Evolutionary conservation across 2,797 vertebrate species (phyloP).

Genomic region (Neopelma chrysocephalum): DNA sequence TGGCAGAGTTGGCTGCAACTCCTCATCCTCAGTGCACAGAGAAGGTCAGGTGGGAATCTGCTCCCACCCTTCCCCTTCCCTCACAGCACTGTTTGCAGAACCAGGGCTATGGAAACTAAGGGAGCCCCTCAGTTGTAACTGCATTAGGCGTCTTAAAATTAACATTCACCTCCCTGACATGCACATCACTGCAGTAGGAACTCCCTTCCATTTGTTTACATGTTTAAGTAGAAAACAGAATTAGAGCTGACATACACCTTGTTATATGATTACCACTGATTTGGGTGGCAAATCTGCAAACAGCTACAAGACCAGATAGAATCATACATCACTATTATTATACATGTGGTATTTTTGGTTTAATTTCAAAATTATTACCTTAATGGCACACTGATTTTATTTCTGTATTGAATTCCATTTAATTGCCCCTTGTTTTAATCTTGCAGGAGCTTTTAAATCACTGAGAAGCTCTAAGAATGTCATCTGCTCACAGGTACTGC

Average conservation of each 20-base stretch:
- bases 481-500: background rate
- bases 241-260: background rate
- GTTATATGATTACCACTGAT: background rate
- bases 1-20: background rate
- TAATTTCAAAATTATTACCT: background rate
- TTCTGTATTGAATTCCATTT: constrained; percentile 9
- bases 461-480: background rate
- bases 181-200: background rate
- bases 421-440: constrained; percentile 14
- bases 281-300: background rate
- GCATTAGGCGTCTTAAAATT: background rate
- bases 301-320: background rate
- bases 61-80: background rate
- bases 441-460: constrained; percentile 36
- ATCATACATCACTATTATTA: background rate
- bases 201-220: background rate
- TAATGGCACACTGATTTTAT: constrained; percentile 9
- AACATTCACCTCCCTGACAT: background rate
- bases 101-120: background rate
- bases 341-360: background rate
- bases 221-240: background rate
- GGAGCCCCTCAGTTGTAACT: background rate
- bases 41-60: background rate
- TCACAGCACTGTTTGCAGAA: background rate
- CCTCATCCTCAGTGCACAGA: rapidly evolving